A percentile compares a stretch with the other conserved stretches of the same genome.
Evolutionary conservation across 2,113 vertebrate genomes (phyloP).

Genomic region (Atlantisia rogersi): DNA sequence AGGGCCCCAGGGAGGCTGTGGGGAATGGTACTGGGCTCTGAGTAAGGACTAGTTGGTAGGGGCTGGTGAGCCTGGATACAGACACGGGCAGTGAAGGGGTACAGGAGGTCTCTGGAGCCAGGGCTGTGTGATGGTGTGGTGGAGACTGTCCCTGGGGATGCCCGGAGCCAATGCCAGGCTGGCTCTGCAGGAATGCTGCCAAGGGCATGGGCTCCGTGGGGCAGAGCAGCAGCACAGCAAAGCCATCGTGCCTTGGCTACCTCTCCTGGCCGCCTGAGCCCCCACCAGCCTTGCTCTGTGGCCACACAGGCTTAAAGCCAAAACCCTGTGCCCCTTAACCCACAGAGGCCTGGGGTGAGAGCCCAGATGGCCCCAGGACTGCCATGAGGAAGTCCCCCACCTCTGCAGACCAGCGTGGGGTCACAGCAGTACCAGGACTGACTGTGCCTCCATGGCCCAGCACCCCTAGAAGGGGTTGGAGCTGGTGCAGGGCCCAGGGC

Average conservation of each 20-base stretch:
- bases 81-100: accelerated
- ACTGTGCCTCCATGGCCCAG: background rate
- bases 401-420: accelerated
- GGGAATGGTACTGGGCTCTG: background rate
- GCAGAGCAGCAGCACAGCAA: background rate
- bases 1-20: accelerated
- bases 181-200: background rate
- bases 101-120: background rate
- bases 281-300: accelerated
- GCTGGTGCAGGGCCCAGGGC: background rate
- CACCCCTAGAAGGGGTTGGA: background rate
- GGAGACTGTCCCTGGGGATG: background rate
- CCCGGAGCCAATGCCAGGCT: accelerated
- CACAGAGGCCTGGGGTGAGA: background rate
- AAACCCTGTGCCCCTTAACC: background rate
- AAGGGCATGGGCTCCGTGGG: background rate
- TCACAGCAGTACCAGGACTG: background rate
- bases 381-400: background rate
- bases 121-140: background rate
- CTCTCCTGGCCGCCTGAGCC: background rate
- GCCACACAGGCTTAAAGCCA: background rate
- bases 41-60: background rate
- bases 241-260: background rate
- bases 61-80: background rate
- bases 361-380: background rate